A percentile compares a stretch with the other conserved stretches of the same genome.
phyloP scores from a whole-genome alignment of 2,113 vertebrate species.

The Mustela nigripes region DNA sequence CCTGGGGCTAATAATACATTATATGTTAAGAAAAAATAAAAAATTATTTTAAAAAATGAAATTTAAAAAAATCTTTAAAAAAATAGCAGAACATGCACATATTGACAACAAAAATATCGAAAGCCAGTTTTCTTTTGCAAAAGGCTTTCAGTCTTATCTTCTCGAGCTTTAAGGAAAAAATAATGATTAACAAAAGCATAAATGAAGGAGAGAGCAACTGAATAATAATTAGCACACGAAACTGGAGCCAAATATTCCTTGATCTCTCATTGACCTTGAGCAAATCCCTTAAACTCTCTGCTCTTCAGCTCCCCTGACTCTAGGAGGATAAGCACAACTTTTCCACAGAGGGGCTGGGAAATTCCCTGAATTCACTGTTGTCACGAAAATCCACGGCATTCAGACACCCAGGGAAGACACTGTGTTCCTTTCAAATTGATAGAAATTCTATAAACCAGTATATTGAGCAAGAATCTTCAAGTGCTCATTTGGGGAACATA shows the following conservation, averaged over 20 bases:
- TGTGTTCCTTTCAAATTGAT: slow-evolving; percentile 27
- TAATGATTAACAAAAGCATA: neutral
- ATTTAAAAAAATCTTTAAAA: neutral
- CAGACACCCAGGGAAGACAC: neutral
- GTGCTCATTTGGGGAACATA: neutral
- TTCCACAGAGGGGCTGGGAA: neutral
- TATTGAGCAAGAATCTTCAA: slow-evolving; percentile 46
- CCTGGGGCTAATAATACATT: too few species aligned
- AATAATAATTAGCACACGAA: slow-evolving; percentile 42
- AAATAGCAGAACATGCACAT: neutral
- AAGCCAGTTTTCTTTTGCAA: slow-evolving; percentile 52
- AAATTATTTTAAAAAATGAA: neutral
- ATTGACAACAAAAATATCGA: slow-evolving; percentile 19
- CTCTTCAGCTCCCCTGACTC: neutral
- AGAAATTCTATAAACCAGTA: slow-evolving; percentile 15
- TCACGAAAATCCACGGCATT: neutral
- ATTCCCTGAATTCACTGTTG: neutral
- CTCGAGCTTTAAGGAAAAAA: slow-evolving; percentile 5
- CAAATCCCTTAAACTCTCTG: neutral
- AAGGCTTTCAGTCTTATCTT: slow-evolving; percentile 10
- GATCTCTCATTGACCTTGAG: neutral
- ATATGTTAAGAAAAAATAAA: too few species aligned
- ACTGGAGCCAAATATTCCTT: neutral
- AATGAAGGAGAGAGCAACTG: neutral
- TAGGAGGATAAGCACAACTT: neutral